Conservation (phyloP, 2,113 vertebrate genomes). For the Trematomus loennbergii region DNA sequence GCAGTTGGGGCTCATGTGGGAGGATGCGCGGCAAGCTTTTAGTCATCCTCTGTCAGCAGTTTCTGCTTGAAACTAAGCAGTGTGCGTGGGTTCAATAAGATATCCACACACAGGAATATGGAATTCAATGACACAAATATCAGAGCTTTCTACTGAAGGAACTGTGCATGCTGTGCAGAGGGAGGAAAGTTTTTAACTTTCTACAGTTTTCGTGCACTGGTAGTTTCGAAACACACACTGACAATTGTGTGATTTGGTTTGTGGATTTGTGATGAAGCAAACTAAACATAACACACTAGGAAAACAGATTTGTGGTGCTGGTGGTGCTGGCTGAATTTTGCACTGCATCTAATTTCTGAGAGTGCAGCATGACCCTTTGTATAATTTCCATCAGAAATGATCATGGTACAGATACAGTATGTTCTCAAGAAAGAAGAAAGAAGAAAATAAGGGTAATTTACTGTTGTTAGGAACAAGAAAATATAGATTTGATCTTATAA, state of each 20-base stretch:
- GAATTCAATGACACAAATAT: conserved; percentile 64
- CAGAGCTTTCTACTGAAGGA: conserved; percentile 47
- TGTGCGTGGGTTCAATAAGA: conserved; percentile 67
- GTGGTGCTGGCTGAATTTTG: background rate
- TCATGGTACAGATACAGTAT: too few species aligned
- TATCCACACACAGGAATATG: conserved; percentile 47
- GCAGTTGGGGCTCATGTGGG: conserved; percentile 50
- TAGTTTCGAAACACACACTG: conserved; percentile 1
- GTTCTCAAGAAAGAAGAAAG: too few species aligned
- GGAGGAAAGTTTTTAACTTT: conserved; percentile 29
- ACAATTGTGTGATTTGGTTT: background rate
- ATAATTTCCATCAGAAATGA: too few species aligned
- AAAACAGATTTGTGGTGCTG: too few species aligned
- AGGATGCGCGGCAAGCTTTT: conserved; percentile 53
- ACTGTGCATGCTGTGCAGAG: background rate
- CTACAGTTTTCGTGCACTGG: background rate
- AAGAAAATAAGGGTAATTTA: too few species aligned
- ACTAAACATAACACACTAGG: background rate
- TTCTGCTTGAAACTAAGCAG: conserved; percentile 53
- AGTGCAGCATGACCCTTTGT: too few species aligned
- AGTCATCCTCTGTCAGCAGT: conserved; percentile 68
- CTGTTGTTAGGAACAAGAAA: too few species aligned
- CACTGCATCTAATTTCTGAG: background rate
- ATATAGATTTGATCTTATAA: too few species aligned
- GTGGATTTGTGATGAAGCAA: background rate